Evolutionary conservation across 92 coral and sea anemone genomes (phyloP).

Genomic region (Paramuricea clavata): DNA sequence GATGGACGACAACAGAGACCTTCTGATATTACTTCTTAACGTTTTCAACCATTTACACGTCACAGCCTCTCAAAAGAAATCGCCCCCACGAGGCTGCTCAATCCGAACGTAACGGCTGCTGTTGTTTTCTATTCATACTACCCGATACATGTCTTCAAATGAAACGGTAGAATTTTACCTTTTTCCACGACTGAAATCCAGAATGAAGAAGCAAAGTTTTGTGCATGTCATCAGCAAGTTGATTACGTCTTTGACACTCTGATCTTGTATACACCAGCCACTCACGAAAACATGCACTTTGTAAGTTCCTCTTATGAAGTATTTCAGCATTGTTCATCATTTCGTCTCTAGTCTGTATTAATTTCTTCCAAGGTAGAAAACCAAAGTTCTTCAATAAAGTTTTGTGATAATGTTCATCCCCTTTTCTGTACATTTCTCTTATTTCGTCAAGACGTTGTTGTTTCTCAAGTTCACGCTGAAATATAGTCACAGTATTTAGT

Average conservation of each 20-base stretch:
- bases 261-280: slow-evolving; percentile 78
- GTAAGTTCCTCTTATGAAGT: slow-evolving; percentile 64
- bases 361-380: slow-evolving; percentile 91
- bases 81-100: no score
- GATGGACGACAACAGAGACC: no score
- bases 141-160: no score
- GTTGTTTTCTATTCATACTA: no score
- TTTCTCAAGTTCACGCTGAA: slow-evolving; percentile 90
- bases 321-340: slow-evolving; percentile 72
- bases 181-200: slow-evolving; percentile 93
- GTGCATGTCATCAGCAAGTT: slow-evolving; percentile 78
- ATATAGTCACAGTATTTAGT: not conserved
- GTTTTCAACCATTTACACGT: not conserved
- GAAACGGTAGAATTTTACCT: slow-evolving; percentile 59
- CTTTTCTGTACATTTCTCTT: slow-evolving; percentile 73
- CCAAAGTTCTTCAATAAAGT: slow-evolving; percentile 83
- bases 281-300: slow-evolving; percentile 77
- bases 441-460: slow-evolving; percentile 82
- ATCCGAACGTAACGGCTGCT: not conserved
- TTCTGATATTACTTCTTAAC: not conserved
- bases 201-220: slow-evolving; percentile 73
- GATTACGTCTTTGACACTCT: slow-evolving; percentile 70
- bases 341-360: slow-evolving; percentile 74
- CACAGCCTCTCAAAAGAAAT: no score
- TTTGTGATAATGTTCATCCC: slow-evolving; percentile 78